Base-by-base conservation (phyloP, 2,113 vertebrate species). In the Ondatra zibethicus region DNA sequence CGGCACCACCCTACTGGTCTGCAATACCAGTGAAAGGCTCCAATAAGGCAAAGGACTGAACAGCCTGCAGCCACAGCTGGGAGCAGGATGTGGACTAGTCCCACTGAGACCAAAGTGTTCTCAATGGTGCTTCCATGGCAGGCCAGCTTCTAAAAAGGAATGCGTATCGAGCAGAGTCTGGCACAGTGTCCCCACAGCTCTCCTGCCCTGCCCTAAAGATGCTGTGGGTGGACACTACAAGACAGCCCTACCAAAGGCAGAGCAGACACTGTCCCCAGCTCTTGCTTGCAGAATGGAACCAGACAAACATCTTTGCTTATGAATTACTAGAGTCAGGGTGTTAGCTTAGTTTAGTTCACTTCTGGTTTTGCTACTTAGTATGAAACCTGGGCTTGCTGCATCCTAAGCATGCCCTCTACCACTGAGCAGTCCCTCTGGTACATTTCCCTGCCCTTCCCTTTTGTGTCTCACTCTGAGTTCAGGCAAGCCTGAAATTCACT, bases 391-490 rank as follows among this genome's bases (percentile, higher is more conserved):
- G 31, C 77, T 55, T 36, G 31, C 77, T 55, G 77, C 36, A 36
- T 23, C 33, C 33, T 13, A 5, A 14, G 36, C n/a, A n/a, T 7
- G 36, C 10, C 52, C 58, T 84, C 58, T 63, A 23, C 23, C n/a
- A 4, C n/a, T 39, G 3, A 13, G 23, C 65, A 66, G 65, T 58
- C 16, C 55, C 4, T 1, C 1, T 0, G 7, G 10, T 19, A 36
- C 5, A 25, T 36, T n/a, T 36, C 17, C 77, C 21, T 27, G 14
- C 25, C 80, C 55, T 29, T 84, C 58, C 58, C 14, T 2, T 45
- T 3, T 85, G 14, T 63, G 58, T 65, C 58, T 85, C 58, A 31
- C n/a, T 65, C 39, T 31, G 45, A 31, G 27, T 29, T 77, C 75
- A 16, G 19, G 55, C n/a, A 61, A 84, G 81, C 55, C 55, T 63